A percentile compares a stretch with the other conserved stretches of the same genome.
phyloP scores from a whole-genome alignment of 1,140 invertebrate species.

The Chelonus insularis region DNA sequence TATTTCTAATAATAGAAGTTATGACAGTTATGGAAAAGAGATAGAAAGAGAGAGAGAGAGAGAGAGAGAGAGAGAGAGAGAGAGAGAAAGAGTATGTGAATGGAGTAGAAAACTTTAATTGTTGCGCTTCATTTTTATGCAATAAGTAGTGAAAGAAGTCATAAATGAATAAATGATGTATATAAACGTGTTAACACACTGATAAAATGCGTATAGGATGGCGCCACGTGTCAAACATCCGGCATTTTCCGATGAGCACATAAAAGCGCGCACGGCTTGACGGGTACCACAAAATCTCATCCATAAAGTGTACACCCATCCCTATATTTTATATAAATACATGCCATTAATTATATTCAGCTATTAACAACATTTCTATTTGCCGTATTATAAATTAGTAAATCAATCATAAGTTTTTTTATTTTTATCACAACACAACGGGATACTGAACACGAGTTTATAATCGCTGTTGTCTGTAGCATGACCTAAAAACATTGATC shows the following conservation, averaged over 20 bases:
- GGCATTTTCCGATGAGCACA: conserved; percentile 30
- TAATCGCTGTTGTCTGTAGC: conserved; percentile 33
- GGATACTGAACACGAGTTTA: conserved; percentile 31
- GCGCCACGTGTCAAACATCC: conserved; percentile 46
- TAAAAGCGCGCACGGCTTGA: conserved; percentile 24
- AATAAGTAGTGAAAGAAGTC: not conserved
- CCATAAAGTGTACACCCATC: too few species aligned
- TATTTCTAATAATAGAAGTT: too few species aligned
- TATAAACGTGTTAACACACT: not conserved
- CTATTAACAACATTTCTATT: not conserved
- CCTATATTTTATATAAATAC: not conserved
- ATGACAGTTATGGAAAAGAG: too few species aligned
- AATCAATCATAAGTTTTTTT: too few species aligned
- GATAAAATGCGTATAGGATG: conserved; percentile 37
- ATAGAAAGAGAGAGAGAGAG: too few species aligned
- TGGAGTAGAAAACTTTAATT: not conserved
- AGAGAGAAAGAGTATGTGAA: not conserved
- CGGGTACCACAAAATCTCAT: conserved; percentile 31
- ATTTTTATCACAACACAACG: too few species aligned
- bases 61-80: too few species aligned
- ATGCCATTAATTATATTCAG: not conserved
- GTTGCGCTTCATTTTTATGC: not conserved
- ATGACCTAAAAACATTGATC: conserved; percentile 48
- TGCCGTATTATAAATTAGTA: not conserved
- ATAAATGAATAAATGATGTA: too few species aligned